Base-by-base conservation (phyloP, 2,113 vertebrate genomes). In the Urocitellus parryii region DNA sequence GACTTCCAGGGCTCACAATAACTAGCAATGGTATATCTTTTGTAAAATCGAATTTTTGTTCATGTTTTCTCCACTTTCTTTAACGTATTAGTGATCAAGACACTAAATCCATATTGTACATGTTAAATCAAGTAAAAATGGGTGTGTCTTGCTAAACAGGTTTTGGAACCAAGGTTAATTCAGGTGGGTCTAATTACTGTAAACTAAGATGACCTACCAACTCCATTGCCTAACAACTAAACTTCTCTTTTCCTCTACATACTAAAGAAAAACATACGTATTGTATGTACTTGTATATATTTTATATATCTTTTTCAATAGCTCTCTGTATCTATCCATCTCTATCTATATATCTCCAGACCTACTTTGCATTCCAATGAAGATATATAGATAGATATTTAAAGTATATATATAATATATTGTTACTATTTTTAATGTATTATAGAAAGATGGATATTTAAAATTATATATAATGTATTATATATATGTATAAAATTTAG, bases 151-250 rank as follows among this genome's bases (percentile, higher is more conserved):
- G 4, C 13, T 22, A 58, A 65, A 32, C 56, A 77, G 83, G 45
- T 72, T 39, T 42, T 42, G 58, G 74, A 48, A 95, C 13, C 37
- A 79, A 93, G 10, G 14, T 93, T 91, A 88, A 91, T 63, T n/a
- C 39, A 76, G 68, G 5, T 79, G 65, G 7, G 1, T 91, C 95
- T 83, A 91, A 48, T 90, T 84, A 88, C 63, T 85, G 13, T 78
- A 42, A 92, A 34, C 8, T 65, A 51, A 67, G 12, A 65, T 68
- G 34, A 95, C 20, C 56, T 22, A 42, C n/a, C 25, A 85, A 32
- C 17, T 95, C 90, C n/a, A 29, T 67, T 95, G n/a, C 2, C 45
- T 39, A 61, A 25, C 56, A 92, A 4, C 27, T 86, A 79, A 95
- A 96, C 51, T 58, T 63, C n/a, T 72, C 11, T 10, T 4, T 9